Conservation (phyloP, 2,888 invertebrate genomes). For the Acleris cristana region DNA sequence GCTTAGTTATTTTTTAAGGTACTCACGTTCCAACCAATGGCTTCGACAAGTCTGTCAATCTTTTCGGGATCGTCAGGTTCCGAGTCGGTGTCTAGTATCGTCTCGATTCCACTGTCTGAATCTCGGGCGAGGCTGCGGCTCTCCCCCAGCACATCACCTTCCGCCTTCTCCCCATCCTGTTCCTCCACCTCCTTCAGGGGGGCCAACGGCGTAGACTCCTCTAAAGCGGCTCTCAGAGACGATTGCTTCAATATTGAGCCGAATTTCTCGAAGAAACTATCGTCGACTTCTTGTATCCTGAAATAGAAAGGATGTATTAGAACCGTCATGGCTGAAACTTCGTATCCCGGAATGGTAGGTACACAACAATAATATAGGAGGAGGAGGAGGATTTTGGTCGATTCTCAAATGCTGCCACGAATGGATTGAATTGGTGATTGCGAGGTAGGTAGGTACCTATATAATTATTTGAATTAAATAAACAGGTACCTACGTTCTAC, state of each 20-base stretch:
- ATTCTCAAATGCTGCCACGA: no score
- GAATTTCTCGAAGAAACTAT: slow-evolving; percentile 93
- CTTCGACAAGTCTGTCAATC: slow-evolving; percentile 85
- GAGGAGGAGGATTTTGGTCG: no score
- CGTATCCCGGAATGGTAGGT: no score
- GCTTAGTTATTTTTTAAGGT: slow-evolving; percentile 25
- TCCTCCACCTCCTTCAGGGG: slow-evolving; percentile 76
- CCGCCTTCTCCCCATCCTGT: slow-evolving; percentile 71
- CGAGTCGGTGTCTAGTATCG: slow-evolving; percentile 85
- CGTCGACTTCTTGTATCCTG: slow-evolving; percentile 92
- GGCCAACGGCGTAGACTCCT: slow-evolving; percentile 82
- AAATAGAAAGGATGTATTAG: slow-evolving; percentile 51
- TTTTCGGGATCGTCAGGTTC: slow-evolving; percentile 87
- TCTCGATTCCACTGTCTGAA: slow-evolving; percentile 82
- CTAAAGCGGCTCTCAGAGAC: slow-evolving; percentile 82
- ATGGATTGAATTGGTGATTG: no score
- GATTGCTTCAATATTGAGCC: slow-evolving; percentile 88
- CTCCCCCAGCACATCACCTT: slow-evolving; percentile 67
- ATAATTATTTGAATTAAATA: no score
- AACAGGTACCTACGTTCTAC: no score
- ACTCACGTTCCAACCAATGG: slow-evolving; percentile 91
- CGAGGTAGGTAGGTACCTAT: no score
- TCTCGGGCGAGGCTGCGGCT: slow-evolving; percentile 64
- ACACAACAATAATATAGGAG: no score
- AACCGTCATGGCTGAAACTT: no score